Evolutionary conservation across 2,797 vertebrate species (phyloP).

Genomic region (Artibeus jamaicensis): DNA sequence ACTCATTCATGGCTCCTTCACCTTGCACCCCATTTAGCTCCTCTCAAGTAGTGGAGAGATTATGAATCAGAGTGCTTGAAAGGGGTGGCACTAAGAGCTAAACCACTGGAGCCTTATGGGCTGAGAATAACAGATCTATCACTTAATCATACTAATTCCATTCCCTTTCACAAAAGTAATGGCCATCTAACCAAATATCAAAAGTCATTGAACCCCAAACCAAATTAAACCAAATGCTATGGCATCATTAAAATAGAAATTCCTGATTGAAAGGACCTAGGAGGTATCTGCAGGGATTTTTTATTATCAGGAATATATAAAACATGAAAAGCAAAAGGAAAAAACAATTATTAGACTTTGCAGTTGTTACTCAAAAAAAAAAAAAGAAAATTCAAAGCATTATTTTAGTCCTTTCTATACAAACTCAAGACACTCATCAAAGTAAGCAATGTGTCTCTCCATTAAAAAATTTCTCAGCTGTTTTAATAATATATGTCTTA

Average conservation of each 20-base stretch:
- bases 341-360: constrained; percentile 45
- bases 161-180: neutral
- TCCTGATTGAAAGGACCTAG: neutral
- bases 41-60: neutral
- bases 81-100: neutral
- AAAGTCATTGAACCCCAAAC: neutral
- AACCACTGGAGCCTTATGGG: constrained; percentile 58
- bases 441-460: neutral
- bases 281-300: constrained; percentile 53
- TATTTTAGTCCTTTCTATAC: neutral
- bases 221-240: constrained; percentile 68
- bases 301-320: constrained; percentile 30
- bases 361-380: neutral
- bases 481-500: constrained; percentile 12
- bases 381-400: too few relatives aligned
- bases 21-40: neutral
- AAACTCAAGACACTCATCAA: constrained; percentile 35
- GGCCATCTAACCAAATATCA: constrained; percentile 1
- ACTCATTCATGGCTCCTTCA: neutral
- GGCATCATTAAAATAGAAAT: constrained; percentile 74
- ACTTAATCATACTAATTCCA: neutral
- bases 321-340: constrained; percentile 36
- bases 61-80: neutral
- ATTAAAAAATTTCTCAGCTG: neutral
- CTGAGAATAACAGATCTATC: constrained; percentile 79